Evolutionary conservation across 2,888 invertebrate species (phyloP).

Genomic region (Drosophila neutralis): DNA sequence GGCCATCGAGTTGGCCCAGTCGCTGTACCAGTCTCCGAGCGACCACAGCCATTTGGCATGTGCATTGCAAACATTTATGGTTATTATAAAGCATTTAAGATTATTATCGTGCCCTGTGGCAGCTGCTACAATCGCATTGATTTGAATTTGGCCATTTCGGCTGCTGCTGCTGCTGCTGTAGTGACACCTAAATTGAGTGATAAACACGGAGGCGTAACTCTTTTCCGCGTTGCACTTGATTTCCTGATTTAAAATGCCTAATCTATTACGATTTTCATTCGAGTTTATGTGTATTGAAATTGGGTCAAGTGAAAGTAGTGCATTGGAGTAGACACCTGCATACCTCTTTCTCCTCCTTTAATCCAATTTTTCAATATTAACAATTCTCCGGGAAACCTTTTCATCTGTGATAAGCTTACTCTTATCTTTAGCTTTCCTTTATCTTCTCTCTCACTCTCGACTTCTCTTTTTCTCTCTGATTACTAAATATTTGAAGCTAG

Average conservation of each 20-base stretch:
- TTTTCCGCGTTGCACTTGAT: constrained; percentile 7
- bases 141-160: constrained; percentile 25
- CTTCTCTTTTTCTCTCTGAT: no score
- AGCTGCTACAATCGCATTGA: constrained; percentile 60
- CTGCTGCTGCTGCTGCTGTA: background rate
- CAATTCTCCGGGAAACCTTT: background rate
- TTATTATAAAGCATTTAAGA: constrained; percentile 81
- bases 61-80: constrained; percentile 80
- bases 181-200: constrained; percentile 41
- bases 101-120: constrained; percentile 75
- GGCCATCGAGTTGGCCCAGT: constrained; percentile 27
- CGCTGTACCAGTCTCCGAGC: constrained; percentile 15
- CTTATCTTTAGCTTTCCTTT: no score
- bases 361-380: background rate
- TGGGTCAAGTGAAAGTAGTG: background rate
- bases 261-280: background rate
- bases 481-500: no score
- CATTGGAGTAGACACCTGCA: background rate
- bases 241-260: background rate
- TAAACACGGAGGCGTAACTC: background rate
- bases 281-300: background rate
- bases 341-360: background rate
- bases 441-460: background rate
- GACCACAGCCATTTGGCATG: constrained; percentile 61
- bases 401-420: no score